These are phyloP conservation scores for Chiloscyllium punctatum DNA, from an alignment of 2,797 vertebrate species.

Conservation along the genomic window DNA sequence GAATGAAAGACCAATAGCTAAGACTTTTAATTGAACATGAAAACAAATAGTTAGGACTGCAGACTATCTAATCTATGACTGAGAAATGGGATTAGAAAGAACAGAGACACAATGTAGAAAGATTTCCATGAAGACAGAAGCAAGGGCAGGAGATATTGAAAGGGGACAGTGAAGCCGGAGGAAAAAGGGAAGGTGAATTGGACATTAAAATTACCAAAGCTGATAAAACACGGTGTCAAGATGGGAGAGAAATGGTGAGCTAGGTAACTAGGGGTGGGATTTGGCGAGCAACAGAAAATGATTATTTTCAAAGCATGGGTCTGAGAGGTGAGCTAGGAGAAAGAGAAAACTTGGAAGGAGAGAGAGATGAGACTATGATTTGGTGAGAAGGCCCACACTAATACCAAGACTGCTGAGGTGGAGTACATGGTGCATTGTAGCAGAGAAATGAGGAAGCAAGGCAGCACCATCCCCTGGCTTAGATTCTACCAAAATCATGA, in stretches of 20 bases:
- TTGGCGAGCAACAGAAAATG: neutral
- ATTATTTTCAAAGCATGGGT: neutral
- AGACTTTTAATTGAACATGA: neutral
- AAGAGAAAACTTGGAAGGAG: too few species aligned
- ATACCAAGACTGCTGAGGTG: neutral
- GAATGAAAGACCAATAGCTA: neutral
- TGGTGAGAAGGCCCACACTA: neutral
- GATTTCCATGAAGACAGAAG: neutral
- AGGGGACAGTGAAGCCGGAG: neutral
- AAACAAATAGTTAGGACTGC: neutral
- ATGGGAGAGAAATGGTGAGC: neutral
- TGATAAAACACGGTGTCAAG: neutral
- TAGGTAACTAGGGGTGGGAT: neutral
- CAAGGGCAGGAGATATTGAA: neutral
- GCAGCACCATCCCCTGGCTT: neutral
- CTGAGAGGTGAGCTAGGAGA: neutral
- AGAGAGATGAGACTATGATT: neutral
- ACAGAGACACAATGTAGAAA: neutral
- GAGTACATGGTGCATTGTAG: neutral
- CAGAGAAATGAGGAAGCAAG: neutral
- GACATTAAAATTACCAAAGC: neutral
- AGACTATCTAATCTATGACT: neutral
- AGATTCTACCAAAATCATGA: neutral
- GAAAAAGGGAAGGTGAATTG: neutral
- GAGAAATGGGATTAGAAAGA: neutral